These are phyloP conservation scores for Ctenosaura bakeri DNA, from an alignment of 2,797 vertebrate species.

Conservation along the genomic window DNA sequence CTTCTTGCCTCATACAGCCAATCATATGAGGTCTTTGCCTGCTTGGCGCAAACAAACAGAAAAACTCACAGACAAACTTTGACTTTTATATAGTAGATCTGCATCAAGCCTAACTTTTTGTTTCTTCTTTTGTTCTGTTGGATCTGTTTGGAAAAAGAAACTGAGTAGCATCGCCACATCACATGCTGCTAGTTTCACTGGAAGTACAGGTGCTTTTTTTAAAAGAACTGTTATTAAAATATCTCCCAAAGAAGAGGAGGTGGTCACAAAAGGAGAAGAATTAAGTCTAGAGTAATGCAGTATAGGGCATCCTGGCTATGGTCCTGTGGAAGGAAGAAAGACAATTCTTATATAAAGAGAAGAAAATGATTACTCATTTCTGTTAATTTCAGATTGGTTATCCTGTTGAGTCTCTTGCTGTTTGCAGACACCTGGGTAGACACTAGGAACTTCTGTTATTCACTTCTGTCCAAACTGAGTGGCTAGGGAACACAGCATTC, in stretches of 20 bases:
- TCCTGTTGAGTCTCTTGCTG: background rate
- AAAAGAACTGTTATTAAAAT: background rate
- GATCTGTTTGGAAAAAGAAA: background rate
- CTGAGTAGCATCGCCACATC: background rate
- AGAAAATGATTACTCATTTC: background rate
- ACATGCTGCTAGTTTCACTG: background rate
- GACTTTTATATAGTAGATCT: too few species aligned
- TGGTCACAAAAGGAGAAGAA: too few species aligned
- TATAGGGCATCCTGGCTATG: background rate
- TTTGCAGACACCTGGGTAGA: background rate
- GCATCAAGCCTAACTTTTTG: background rate
- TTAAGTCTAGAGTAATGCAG: conserved; percentile 5
- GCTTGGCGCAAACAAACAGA: too few species aligned
- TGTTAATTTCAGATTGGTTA: too few species aligned
- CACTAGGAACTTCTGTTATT: background rate
- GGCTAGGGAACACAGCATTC: background rate
- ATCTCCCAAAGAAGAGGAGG: background rate
- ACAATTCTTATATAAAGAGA: background rate
- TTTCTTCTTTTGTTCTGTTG: background rate
- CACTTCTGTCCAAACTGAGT: background rate
- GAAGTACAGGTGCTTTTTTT: background rate
- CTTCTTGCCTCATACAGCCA: too few species aligned
- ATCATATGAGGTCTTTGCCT: too few species aligned
- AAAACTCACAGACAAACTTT: too few species aligned
- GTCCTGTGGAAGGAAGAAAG: background rate